Evolutionary conservation across 2,888 invertebrate genomes (phyloP).

Genomic region (Ichneumoninae sp.): DNA sequence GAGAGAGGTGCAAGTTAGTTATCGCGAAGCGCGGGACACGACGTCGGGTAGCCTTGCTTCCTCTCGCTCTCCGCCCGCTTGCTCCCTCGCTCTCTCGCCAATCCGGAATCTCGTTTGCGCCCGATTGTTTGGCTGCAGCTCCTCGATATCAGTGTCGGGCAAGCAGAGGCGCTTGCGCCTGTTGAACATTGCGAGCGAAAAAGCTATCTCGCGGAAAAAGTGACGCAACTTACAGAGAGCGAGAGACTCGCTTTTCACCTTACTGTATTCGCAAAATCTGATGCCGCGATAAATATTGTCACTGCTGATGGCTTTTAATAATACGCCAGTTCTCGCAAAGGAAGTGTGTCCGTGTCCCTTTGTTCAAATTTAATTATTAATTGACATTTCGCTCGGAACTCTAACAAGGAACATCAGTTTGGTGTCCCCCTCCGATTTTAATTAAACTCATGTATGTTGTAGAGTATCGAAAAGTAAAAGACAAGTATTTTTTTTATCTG

Average conservation of each 20-base stretch:
- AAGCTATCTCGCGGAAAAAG: not conserved
- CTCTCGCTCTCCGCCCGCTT: not conserved
- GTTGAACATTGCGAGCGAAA: not conserved
- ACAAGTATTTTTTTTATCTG: too few relatives aligned
- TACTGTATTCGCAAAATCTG: not conserved
- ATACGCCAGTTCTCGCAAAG: not conserved
- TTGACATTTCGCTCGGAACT: not conserved
- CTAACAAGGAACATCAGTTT: too few relatives aligned
- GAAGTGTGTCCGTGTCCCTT: too few relatives aligned
- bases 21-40: slow-evolving; percentile 34
- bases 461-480: too few relatives aligned
- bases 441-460: too few relatives aligned
- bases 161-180: not conserved
- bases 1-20: slow-evolving; percentile 42
- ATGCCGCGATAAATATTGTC: not conserved
- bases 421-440: too few relatives aligned
- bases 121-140: slow-evolving; percentile 30
- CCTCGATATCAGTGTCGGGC: slow-evolving; percentile 16
- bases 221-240: not conserved
- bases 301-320: not conserved
- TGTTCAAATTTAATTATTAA: not conserved
- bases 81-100: not conserved
- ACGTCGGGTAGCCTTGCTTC: not conserved
- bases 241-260: not conserved
- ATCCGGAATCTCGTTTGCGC: slow-evolving; percentile 31